Base-by-base conservation (phyloP, 2,797 vertebrate genomes). In the Danio aesculapii region DNA sequence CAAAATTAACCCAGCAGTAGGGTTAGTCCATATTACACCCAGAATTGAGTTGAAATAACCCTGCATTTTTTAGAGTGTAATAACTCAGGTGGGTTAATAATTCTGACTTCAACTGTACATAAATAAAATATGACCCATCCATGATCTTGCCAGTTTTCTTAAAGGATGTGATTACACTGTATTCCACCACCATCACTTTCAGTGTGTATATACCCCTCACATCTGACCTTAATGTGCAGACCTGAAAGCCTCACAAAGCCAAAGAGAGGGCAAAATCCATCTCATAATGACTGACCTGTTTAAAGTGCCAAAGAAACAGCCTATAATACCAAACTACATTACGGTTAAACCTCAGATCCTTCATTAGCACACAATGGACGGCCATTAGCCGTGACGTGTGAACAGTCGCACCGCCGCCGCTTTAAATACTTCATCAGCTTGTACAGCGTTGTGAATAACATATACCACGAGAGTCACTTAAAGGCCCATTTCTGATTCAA, bases 401-500 rank as follows among this genome's bases (percentile, higher is more conserved):
- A 77, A 68, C 57, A 71, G 77, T 43, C n/a, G 6, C 39, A 52
- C 64, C 14, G 53, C 9, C 2, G 14, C 14, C 6, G 19, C 39
- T 71, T 66, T 72, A 63, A 79, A 55, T 55, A 62, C 17, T 55
- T 55, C 49, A 79, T 69, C 67, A n/a, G 17, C 14, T 46, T 71
- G 30, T 72, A 62, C 59, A 62, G 77, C 13, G 17, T 47, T 63
- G 39, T 53, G 58, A 72, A 53, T 72, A 72, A 63, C 77, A 52
- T 62, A 44, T 50, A 79, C 47, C 47, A 79, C 47, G 2, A 72
- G 58, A 72, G 49, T 30, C 58, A 79, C 77, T 79, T 79, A 79
- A 72, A 71, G 46, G 4, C 55, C 55, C 76, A 62, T 70, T 79
- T 71, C 57, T 50, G 46, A 62, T 55, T 72, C 67, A 71, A 52